These are phyloP conservation scores for Porites lutea DNA, from an alignment of 64 coral and sea anemone species.

Conservation along the genomic window DNA sequence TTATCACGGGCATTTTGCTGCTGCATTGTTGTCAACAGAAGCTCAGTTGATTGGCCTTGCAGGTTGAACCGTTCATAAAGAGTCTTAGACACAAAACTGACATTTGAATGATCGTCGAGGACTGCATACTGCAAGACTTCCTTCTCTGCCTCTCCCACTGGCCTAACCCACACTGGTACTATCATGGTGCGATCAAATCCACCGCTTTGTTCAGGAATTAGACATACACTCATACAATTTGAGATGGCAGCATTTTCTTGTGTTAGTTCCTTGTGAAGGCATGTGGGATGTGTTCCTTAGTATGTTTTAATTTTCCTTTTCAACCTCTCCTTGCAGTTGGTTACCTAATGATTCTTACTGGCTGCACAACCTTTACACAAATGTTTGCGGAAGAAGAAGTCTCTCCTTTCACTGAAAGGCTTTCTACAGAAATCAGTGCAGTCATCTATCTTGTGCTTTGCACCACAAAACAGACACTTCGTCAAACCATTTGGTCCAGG, in stretches of 20 bases:
- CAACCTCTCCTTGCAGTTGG: not conserved
- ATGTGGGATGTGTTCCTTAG: slow-evolving; percentile 24
- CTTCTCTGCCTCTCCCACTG: slow-evolving; percentile 14
- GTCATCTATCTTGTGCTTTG: slow-evolving; percentile 23
- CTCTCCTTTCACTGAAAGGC: slow-evolving; percentile 55
- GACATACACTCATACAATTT: slow-evolving; percentile 13
- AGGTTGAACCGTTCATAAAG: slow-evolving; percentile 57
- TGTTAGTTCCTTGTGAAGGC: slow-evolving; percentile 39
- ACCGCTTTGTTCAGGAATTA: not conserved
- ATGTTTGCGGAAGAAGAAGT: slow-evolving; percentile 57
- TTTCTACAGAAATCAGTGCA: slow-evolving; percentile 10
- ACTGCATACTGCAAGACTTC: slow-evolving; percentile 12
- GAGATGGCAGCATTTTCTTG: not conserved
- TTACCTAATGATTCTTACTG: slow-evolving; percentile 12
- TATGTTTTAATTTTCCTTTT: slow-evolving; percentile 24
- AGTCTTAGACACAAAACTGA: slow-evolving; percentile 55
- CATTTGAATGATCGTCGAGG: slow-evolving; percentile 55
- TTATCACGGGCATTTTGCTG: slow-evolving; percentile 52
- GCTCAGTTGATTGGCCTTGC: slow-evolving; percentile 63
- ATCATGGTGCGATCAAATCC: slow-evolving; percentile 61
- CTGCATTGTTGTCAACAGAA: slow-evolving; percentile 28
- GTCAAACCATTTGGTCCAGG: not conserved
- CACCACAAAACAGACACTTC: slow-evolving; percentile 40
- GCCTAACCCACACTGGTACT: slow-evolving; percentile 67
- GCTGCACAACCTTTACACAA: slow-evolving; percentile 46